These are phyloP conservation scores for Pedetes capensis DNA, from an alignment of 2,113 vertebrate species.

Conservation along the genomic window DNA sequence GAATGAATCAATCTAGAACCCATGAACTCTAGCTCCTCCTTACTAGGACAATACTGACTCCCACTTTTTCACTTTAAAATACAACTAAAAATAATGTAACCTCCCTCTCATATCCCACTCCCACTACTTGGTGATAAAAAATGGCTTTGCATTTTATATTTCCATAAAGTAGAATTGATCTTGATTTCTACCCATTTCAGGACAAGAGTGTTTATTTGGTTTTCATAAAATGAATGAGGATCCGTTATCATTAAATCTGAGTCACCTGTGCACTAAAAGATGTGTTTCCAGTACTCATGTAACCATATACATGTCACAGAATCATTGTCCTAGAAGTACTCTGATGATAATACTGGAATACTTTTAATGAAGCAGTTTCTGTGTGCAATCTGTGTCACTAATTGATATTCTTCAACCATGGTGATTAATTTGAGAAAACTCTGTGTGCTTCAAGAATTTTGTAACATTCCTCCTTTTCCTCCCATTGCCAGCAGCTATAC, in stretches of 20 bases:
- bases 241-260: not conserved
- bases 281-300: not conserved
- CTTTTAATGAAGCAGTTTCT: not conserved
- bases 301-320: not conserved
- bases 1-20: not conserved
- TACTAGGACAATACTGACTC: not conserved
- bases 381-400: not conserved
- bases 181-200: not conserved
- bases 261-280: not conserved
- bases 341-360: not conserved
- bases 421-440: not conserved
- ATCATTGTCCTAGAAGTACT: not conserved
- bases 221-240: not conserved
- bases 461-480: not conserved
- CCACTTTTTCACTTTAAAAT: not conserved
- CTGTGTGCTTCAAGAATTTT: not conserved
- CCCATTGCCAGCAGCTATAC: too few species aligned
- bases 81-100: not conserved
- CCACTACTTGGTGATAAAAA: not conserved
- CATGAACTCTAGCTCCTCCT: not conserved
- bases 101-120: not conserved
- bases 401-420: not conserved
- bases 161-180: not conserved
- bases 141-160: not conserved
- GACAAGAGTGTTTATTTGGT: not conserved